Conservation (phyloP, 1,140 invertebrate genomes). For the Rhysida immarginata region DNA sequence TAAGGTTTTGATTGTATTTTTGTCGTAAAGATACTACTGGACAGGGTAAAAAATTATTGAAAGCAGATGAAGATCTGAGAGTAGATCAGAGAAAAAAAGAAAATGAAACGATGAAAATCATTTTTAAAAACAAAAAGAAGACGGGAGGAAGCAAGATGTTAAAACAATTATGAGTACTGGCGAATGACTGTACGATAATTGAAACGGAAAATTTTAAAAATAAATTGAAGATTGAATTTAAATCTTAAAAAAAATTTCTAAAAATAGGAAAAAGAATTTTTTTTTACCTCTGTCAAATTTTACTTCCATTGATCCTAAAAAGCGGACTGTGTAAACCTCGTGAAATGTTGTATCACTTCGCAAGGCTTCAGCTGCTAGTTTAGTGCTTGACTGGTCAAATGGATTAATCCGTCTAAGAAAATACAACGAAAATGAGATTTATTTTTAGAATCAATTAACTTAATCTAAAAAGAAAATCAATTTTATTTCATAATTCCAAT, state of each 20-base stretch:
- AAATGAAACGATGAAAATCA: too few relatives aligned
- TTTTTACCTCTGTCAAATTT: constrained; percentile 7
- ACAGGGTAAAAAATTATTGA: too few relatives aligned
- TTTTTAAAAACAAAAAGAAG: too few relatives aligned
- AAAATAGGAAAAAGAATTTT: constrained; percentile 1
- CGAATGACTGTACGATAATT: neutral
- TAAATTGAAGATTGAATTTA: neutral
- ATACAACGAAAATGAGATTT: too few relatives aligned
- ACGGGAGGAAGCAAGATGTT: too few relatives aligned
- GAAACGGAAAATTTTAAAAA: neutral
- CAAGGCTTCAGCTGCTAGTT: constrained; percentile 5
- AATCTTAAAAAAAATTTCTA: neutral
- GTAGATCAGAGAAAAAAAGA: too few relatives aligned
- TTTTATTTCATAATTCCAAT: too few relatives aligned
- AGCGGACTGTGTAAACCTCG: constrained; percentile 9
- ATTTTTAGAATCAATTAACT: too few relatives aligned
- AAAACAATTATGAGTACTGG: neutral
- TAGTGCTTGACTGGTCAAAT: constrained; percentile 25
- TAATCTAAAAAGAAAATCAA: too few relatives aligned
- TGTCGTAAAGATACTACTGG: too few relatives aligned
- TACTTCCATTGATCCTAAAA: constrained; percentile 13
- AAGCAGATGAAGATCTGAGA: too few relatives aligned
- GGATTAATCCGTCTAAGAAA: constrained; percentile 31
- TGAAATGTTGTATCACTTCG: constrained; percentile 2
- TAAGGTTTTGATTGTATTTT: too few relatives aligned